Evolutionary conservation across 2,797 vertebrate genomes (phyloP).

Genomic region (Poeciliopsis gracilis): DNA sequence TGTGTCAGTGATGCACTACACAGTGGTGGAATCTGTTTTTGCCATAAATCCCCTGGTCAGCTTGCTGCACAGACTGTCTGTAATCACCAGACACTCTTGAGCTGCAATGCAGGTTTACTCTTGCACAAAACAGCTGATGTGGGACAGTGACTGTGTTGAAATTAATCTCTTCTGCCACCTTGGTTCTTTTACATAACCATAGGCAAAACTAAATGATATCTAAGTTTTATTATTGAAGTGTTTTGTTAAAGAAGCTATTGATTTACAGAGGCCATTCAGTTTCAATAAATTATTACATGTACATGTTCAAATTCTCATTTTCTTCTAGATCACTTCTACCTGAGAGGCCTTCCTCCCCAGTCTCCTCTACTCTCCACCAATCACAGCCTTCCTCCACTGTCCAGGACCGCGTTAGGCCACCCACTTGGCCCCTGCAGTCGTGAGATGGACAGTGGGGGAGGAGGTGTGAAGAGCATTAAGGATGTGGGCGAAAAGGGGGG

Average conservation of each 20-base stretch:
- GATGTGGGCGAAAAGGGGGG: slow-evolving; percentile 74
- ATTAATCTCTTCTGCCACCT: neutral
- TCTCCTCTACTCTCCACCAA: slow-evolving; percentile 89
- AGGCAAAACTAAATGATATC: neutral
- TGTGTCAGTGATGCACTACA: neutral
- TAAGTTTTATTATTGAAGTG: neutral
- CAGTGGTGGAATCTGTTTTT: neutral
- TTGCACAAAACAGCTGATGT: neutral
- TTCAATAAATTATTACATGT: neutral
- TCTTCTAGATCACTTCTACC: slow-evolving; percentile 92
- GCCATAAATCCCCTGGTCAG: neutral
- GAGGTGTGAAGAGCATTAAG: slow-evolving; percentile 79
- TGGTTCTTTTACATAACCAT: neutral
- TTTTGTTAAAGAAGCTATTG: neutral
- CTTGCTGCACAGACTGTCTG: neutral
- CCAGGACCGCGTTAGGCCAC: slow-evolving; percentile 84
- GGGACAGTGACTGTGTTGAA: neutral
- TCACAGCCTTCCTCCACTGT: slow-evolving; percentile 87
- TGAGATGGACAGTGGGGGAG: slow-evolving; percentile 83
- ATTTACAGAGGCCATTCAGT: neutral
- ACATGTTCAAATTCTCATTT: neutral
- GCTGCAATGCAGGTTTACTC: neutral
- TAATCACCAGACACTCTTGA: neutral
- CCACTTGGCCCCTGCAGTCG: slow-evolving; percentile 88
- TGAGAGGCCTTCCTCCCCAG: slow-evolving; percentile 92